Base-by-base conservation (phyloP, 1,140 invertebrate genomes). In the Scaptomyza montana region DNA sequence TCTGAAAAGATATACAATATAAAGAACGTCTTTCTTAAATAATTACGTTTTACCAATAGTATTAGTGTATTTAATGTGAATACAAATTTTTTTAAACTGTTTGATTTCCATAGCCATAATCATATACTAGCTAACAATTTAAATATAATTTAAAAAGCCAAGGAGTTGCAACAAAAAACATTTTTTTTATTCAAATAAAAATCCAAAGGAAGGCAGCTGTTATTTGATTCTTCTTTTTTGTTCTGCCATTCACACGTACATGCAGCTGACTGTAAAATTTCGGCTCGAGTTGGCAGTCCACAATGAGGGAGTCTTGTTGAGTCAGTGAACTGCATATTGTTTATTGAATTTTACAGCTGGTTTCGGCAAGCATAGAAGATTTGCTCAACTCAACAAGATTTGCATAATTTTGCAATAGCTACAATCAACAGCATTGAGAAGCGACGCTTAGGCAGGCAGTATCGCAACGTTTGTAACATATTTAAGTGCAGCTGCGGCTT, bases 401-500 rank as follows among this genome's bases (percentile, higher is more conserved):
- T 46, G n/a, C 28, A 30, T 5, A 16, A 65, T 36, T 56, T 65
- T 36, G 12, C 62, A 47, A 16, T 36, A 25, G 41, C 8, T 33
- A 10, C 41, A 30, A 12, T 12, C 13, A 8, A 5, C 2, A 4
- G 13, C 10, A 7, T 21, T 30, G 8, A 12, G 6, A 3, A 13
- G 19, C n/a, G 12, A 10, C 7, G 33, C 12, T 19, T 19, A 21
- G 46, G 16, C 30, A n/a, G 25, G 13, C 16, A n/a, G 2, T 5
- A 54, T 7, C 59, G 47, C 39, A 4, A 53, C 28, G 7, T 53
- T 56, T 55, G 19, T 5, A 21, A 43, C 9, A 41, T 5, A 28
- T 61, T 41, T 50, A 28, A 65, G 28, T 61, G 71, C 71, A 74
- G 71, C 65, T 74, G 65, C 57, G 53, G 45, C 45, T 61, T 49